phyloP scores from a whole-genome alignment of 2,113 vertebrate species.

The Tympanuchus pallidicinctus region DNA sequence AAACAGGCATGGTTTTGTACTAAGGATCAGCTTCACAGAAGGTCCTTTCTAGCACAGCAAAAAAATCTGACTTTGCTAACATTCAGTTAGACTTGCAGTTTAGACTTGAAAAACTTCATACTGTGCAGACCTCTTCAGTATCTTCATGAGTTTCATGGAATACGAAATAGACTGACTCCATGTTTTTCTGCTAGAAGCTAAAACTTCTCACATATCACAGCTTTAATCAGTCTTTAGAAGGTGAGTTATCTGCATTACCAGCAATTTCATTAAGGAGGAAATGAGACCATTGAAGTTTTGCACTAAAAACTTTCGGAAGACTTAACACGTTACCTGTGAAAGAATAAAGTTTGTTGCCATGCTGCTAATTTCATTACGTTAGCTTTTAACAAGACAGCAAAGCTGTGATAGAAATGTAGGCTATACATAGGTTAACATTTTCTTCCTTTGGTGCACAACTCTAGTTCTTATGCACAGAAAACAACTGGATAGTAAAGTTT shows the following conservation, averaged over 20 bases:
- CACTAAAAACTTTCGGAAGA: not conserved
- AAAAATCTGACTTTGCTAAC: not conserved
- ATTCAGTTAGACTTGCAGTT: not conserved
- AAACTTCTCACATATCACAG: not conserved
- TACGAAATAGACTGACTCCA: rapidly evolving
- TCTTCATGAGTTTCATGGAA: not conserved
- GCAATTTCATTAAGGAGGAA: not conserved
- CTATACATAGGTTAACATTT: not conserved
- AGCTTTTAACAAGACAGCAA: not conserved
- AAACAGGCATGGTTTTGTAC: not conserved
- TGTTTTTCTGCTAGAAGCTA: not conserved
- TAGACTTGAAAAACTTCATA: not conserved
- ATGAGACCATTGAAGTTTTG: not conserved
- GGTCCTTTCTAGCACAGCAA: not conserved
- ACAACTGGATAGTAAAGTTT: not conserved
- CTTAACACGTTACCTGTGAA: rapidly evolving
- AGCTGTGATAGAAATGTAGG: not conserved
- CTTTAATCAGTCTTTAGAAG: not conserved
- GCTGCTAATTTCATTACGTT: not conserved
- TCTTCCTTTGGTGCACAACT: not conserved
- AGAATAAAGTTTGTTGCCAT: not conserved
- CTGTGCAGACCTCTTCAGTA: not conserved
- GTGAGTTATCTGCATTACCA: not conserved
- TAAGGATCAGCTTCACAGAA: not conserved
- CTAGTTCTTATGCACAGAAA: not conserved